Conservation (phyloP, 2,888 invertebrate species). For the Cynaeus angustus region DNA sequence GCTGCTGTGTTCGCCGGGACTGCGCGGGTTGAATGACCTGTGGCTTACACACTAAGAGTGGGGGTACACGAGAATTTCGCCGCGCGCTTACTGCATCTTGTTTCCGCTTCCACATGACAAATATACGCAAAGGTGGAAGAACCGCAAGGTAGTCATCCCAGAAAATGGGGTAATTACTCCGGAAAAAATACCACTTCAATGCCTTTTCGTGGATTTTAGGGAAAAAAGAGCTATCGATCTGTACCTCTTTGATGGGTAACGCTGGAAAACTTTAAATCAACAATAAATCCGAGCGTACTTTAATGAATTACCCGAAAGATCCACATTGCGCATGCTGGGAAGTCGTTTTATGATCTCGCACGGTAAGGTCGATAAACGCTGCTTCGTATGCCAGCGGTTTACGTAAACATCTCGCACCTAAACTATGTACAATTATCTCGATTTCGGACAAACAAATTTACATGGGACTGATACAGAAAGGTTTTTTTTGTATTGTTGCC, state of each 20-base stretch:
- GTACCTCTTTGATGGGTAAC: not conserved
- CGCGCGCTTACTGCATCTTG: conserved; percentile 70
- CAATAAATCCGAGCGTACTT: conserved; percentile 32
- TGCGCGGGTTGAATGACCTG: conserved; percentile 72
- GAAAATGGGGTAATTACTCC: conserved; percentile 5
- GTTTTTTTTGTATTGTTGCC: not conserved
- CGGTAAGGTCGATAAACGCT: conserved; percentile 52
- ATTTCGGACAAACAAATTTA: conserved; percentile 1
- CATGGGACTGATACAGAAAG: not conserved
- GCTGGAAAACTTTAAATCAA: conserved; percentile 33
- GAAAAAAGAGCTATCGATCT: conserved; percentile 5
- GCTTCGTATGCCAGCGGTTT: conserved; percentile 49
- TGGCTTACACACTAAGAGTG: conserved; percentile 66
- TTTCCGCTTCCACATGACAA: conserved; percentile 69
- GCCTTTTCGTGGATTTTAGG: not conserved
- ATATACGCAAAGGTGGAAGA: conserved; percentile 32
- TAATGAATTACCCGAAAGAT: conserved; percentile 58
- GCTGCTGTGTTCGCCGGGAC: conserved; percentile 69
- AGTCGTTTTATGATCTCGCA: conserved; percentile 61
- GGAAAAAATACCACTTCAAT: conserved; percentile 2
- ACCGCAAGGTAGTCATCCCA: conserved; percentile 18
- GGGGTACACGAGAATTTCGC: conserved; percentile 67
- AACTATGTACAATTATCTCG: conserved; percentile 10
- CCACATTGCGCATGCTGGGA: conserved; percentile 67
- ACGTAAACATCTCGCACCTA: conserved; percentile 42